These are phyloP conservation scores for Theodoxus fluviatilis DNA, from an alignment of 2,888 invertebrate species.

Conservation along the genomic window DNA sequence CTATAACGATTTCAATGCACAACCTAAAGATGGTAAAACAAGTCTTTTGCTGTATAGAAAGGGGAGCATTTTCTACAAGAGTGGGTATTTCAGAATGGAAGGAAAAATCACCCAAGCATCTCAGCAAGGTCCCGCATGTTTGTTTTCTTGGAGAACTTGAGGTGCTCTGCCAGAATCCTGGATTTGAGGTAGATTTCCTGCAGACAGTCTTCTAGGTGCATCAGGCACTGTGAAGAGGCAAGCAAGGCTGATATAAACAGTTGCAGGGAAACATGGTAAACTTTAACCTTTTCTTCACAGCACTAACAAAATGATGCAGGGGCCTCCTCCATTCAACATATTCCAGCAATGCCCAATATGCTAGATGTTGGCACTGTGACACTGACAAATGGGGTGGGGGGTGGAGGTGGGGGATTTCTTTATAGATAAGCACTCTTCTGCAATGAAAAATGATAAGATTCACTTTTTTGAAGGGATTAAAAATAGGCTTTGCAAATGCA, in stretches of 20 bases:
- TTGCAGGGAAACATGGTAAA: background rate
- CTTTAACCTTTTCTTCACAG: background rate
- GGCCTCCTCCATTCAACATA: background rate
- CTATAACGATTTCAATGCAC: background rate
- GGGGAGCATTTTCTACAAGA: background rate
- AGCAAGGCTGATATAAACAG: background rate
- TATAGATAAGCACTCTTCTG: too few species aligned
- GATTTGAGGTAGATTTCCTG: constrained; percentile 86
- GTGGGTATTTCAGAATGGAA: background rate
- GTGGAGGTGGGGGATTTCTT: background rate
- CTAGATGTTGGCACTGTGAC: background rate
- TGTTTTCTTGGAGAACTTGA: constrained; percentile 46
- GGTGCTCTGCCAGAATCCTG: constrained; percentile 77
- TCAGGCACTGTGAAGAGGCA: constrained; percentile 72
- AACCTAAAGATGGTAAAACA: background rate
- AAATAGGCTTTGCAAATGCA: too few species aligned
- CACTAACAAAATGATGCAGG: background rate
- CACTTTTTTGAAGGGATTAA: too few species aligned
- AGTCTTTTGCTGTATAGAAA: background rate
- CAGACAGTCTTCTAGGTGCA: constrained; percentile 81
- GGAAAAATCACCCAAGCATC: constrained; percentile 53
- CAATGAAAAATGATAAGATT: too few species aligned
- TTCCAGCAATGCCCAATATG: background rate
- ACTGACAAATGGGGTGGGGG: background rate
- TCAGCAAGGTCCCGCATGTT: constrained; percentile 55